A percentile compares a stretch with the other conserved stretches of the same genome.
Conservation (phyloP, 2,797 vertebrate species). For the Pseudocheirus occidentalis region DNA sequence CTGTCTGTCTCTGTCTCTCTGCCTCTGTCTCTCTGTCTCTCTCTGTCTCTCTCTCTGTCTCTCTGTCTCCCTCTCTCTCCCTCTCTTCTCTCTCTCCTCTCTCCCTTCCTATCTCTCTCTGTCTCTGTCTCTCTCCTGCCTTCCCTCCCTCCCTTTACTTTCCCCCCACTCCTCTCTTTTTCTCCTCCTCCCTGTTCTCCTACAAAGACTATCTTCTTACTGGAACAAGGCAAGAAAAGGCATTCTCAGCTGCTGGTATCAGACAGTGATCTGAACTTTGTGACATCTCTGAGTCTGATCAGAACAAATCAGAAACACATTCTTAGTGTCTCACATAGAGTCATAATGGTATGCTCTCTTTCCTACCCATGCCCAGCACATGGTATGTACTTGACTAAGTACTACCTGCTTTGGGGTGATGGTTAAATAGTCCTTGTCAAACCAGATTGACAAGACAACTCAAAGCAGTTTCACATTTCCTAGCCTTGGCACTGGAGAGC, state of each 20-base stretch:
- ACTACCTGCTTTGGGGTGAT: neutral
- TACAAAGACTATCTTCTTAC: neutral
- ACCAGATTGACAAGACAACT: constrained; percentile 18
- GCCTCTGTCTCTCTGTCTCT: neutral
- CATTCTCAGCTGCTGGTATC: constrained; percentile 10
- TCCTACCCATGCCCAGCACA: neutral
- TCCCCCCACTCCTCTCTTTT: neutral
- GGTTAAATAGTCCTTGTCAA: neutral
- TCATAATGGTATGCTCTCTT: neutral
- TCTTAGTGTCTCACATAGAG: neutral
- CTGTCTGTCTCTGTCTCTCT: accelerated
- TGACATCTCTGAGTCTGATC: neutral
- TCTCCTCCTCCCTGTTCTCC: neutral
- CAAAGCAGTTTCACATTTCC: constrained; percentile 28
- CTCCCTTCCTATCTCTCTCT: no score
- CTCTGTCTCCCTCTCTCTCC: no score
- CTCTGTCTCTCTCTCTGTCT: no score
- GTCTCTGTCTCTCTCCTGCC: neutral
- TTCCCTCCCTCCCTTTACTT: neutral
- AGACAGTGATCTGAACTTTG: constrained; percentile 17
- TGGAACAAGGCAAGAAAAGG: neutral
- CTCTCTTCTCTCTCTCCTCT: neutral
- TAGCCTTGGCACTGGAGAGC: neutral
- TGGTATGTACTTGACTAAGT: constrained; percentile 22
- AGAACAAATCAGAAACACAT: neutral